phyloP scores from a whole-genome alignment of 1,140 invertebrate genomes.

The Nebria ingens region DNA sequence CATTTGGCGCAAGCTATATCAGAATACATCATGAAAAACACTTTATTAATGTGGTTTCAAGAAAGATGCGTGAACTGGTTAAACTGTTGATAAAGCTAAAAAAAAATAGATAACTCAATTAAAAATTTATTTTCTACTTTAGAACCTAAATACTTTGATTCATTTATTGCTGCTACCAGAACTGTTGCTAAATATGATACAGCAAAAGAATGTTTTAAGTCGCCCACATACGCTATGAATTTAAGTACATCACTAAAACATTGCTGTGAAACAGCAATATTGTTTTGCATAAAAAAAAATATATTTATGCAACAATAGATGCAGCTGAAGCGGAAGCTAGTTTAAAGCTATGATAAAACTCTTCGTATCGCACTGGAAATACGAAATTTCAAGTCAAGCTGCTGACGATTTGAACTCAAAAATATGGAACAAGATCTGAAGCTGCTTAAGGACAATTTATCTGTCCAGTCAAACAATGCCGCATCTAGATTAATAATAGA shows the following conservation, averaged over 20 bases:
- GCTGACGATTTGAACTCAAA: constrained; percentile 24
- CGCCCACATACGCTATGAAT: not conserved
- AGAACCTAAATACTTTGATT: too few relatives aligned
- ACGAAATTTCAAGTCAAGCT: constrained; percentile 21
- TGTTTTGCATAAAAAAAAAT: not conserved
- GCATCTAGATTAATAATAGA: constrained; percentile 24
- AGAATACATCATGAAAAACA: too few relatives aligned
- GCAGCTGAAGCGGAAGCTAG: constrained; percentile 11
- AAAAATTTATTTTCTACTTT: too few relatives aligned
- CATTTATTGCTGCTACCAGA: too few relatives aligned
- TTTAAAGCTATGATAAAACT: constrained; percentile 14
- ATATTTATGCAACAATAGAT: not conserved
- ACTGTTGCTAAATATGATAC: not conserved
- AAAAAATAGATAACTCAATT: too few relatives aligned
- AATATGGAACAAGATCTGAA: too few relatives aligned
- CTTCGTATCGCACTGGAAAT: constrained; percentile 19
- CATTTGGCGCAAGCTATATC: too few relatives aligned
- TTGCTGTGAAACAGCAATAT: not conserved
- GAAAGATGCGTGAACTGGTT: too few relatives aligned
- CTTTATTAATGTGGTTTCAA: too few relatives aligned
- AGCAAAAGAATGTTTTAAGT: not conserved
- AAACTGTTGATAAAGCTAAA: too few relatives aligned
- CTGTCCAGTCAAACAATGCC: constrained; percentile 26
- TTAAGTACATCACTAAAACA: not conserved
- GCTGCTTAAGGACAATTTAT: too few relatives aligned